Conservation (phyloP, 2,113 vertebrate species). For the Trachemys scripta region DNA sequence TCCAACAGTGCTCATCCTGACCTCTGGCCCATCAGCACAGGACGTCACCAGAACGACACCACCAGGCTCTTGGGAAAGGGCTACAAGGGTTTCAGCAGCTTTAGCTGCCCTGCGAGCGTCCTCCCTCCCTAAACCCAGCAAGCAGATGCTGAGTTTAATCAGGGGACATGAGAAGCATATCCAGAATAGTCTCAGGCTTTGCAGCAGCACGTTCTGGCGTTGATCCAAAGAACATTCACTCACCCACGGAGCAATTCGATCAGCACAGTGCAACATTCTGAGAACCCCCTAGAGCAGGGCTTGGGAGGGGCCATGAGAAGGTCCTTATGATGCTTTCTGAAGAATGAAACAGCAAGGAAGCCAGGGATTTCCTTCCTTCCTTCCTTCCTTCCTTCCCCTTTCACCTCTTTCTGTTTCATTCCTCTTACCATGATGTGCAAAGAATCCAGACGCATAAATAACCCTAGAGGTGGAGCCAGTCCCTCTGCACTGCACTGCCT, state of each 20-base stretch:
- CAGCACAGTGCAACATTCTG: neutral
- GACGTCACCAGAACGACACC: rapidly evolving
- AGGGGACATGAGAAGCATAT: rapidly evolving
- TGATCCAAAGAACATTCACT: neutral
- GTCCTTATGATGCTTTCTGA: neutral
- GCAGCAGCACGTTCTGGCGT: neutral
- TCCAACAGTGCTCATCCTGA: neutral
- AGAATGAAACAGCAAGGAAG: neutral
- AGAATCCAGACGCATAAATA: neutral
- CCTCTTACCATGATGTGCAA: neutral
- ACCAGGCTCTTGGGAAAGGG: rapidly evolving
- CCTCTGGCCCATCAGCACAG: neutral
- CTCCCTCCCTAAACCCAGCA: neutral
- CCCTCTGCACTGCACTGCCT: neutral
- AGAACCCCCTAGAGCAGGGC: neutral
- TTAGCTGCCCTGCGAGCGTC: neutral
- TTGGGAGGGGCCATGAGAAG: neutral
- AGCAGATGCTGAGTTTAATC: rapidly evolving
- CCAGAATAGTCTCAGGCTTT: neutral
- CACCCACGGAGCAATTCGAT: rapidly evolving
- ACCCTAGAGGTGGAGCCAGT: neutral
- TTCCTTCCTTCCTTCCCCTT: neutral
- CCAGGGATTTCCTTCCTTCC: neutral
- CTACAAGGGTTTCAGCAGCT: neutral
- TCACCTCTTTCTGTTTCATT: neutral